A percentile compares a stretch with the other conserved stretches of the same genome.
Evolutionary conservation across 2,797 vertebrate genomes (phyloP).

Genomic region (Coluber constrictor): DNA sequence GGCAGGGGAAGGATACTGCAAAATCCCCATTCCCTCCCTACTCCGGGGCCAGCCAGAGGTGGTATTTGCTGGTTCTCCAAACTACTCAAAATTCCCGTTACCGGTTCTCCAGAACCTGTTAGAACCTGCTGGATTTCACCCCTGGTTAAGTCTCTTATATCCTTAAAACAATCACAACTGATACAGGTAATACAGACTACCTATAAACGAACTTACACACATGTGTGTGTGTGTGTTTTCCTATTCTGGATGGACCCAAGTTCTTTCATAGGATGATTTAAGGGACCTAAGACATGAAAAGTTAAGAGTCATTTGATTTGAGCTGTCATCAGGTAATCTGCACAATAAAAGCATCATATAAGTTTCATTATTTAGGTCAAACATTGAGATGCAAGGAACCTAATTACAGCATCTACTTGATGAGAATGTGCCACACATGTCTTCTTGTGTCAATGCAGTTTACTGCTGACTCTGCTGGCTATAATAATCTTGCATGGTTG

Average conservation of each 20-base stretch:
- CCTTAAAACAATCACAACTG: not conserved
- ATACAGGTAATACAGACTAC: not conserved
- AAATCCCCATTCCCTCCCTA: too few relatives aligned
- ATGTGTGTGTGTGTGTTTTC: not conserved
- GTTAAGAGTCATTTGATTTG: not conserved
- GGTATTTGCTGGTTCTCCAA: too few relatives aligned
- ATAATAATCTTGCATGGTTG: conserved; percentile 22
- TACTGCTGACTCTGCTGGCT: not conserved
- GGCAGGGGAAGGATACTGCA: too few relatives aligned
- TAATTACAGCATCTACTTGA: not conserved
- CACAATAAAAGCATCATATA: not conserved
- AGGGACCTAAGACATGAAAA: not conserved
- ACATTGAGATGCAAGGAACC: not conserved
- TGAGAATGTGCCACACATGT: not conserved
- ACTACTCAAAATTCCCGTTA: too few relatives aligned
- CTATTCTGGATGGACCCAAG: not conserved
- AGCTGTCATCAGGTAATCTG: not conserved
- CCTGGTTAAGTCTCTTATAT: not conserved
- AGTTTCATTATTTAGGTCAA: not conserved
- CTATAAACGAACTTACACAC: not conserved
- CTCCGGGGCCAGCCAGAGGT: too few relatives aligned
- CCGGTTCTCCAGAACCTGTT: too few relatives aligned
- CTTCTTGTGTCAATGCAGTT: not conserved
- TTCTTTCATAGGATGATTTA: not conserved
- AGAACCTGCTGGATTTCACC: too few relatives aligned